These are phyloP conservation scores for Rhagologus leucostigma DNA, from an alignment of 2,113 vertebrate species.

Conservation along the genomic window DNA sequence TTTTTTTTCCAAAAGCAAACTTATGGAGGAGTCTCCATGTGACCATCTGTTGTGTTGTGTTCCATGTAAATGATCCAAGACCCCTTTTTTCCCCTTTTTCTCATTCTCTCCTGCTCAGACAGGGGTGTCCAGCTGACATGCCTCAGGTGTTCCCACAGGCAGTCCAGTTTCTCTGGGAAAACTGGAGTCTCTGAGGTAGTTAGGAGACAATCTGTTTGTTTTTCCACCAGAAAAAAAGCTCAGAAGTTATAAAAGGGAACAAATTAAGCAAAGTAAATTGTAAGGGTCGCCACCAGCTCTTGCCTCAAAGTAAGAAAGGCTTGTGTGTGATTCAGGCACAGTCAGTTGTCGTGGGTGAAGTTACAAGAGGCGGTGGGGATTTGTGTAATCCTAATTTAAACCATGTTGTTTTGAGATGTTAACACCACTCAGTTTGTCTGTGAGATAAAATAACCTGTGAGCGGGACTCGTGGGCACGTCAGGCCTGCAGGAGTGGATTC, in stretches of 20 bases:
- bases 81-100: neutral
- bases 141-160: neutral
- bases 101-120: neutral
- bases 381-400: neutral
- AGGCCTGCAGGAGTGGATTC: neutral
- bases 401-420: neutral
- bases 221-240: neutral
- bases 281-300: neutral
- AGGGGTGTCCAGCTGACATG: neutral
- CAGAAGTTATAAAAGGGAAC: neutral
- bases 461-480: fast-evolving
- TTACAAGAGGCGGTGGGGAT: neutral
- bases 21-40: neutral
- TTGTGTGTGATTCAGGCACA: fast-evolving
- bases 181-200: neutral
- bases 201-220: neutral
- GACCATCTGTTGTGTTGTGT: neutral
- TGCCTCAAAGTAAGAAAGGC: neutral
- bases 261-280: neutral
- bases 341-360: neutral
- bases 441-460: neutral
- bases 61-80: neutral
- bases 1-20: neutral
- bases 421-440: neutral
- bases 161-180: neutral